phyloP scores from a whole-genome alignment of 2,113 vertebrate genomes.

The Meleagris gallopavo region DNA sequence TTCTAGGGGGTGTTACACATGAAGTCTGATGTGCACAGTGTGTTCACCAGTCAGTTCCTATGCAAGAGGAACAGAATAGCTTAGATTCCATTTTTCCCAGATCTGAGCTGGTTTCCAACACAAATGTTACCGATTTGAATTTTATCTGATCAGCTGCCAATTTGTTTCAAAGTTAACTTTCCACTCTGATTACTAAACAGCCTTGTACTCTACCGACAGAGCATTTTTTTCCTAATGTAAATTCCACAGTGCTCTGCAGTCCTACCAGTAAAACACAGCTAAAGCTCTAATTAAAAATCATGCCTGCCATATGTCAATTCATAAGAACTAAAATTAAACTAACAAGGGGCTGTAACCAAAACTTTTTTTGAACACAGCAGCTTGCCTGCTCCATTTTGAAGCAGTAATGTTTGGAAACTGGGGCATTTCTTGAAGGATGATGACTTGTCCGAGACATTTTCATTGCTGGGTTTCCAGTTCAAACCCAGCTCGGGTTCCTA shows the following conservation, averaged over 20 bases:
- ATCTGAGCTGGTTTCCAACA: slow-evolving; percentile 70
- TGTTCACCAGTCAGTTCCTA: slow-evolving; percentile 48
- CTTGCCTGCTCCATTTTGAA: slow-evolving; percentile 30
- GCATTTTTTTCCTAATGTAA: slow-evolving; percentile 67
- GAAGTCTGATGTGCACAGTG: background rate
- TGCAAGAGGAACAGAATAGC: slow-evolving; percentile 61
- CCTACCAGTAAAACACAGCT: slow-evolving; percentile 59
- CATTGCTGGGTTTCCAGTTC: background rate
- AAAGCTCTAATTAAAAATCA: slow-evolving; percentile 68
- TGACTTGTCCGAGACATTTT: background rate
- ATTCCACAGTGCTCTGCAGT: slow-evolving; percentile 65
- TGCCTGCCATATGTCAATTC: slow-evolving; percentile 71
- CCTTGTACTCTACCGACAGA: slow-evolving; percentile 62
- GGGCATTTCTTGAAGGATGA: background rate
- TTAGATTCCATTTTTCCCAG: slow-evolving; percentile 68
- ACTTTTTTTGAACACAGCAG: slow-evolving; percentile 45
- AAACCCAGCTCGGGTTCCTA: background rate
- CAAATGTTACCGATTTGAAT: slow-evolving; percentile 75
- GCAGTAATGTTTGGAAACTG: background rate
- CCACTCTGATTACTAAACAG: slow-evolving; percentile 73
- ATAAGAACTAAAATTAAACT: slow-evolving; percentile 70
- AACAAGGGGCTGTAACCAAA: slow-evolving; percentile 62
- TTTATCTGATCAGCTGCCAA: slow-evolving; percentile 75
- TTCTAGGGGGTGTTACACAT: background rate
- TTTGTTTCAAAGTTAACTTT: slow-evolving; percentile 76